Percentiles rank a stretch among this genome's conserved stretches.
phyloP scores from a whole-genome alignment of 2,888 invertebrate species.

The Parnassius orleans region DNA sequence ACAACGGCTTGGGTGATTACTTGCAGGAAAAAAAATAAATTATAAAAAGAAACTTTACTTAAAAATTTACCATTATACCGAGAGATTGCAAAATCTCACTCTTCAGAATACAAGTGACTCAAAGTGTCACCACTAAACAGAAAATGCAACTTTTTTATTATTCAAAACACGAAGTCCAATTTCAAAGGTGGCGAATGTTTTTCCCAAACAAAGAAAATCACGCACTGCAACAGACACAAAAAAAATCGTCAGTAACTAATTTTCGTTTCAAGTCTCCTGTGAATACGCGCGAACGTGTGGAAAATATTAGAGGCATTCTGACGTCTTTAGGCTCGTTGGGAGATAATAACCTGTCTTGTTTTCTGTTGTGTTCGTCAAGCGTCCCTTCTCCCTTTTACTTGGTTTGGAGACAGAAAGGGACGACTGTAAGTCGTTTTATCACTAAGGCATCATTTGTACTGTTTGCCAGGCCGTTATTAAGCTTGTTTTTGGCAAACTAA shows the following conservation, averaged over 20 bases:
- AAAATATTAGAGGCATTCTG: slow-evolving; percentile 73
- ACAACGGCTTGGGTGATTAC: slow-evolving; percentile 24
- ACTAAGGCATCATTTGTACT: slow-evolving; percentile 77
- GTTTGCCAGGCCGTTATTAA: slow-evolving; percentile 76
- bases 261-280: slow-evolving; percentile 75
- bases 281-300: slow-evolving; percentile 77
- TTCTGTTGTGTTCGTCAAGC: slow-evolving; percentile 65
- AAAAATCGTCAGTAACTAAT: slow-evolving; percentile 78
- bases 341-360: slow-evolving; percentile 79
- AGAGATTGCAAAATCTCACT: slow-evolving; percentile 11
- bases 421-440: slow-evolving; percentile 61
- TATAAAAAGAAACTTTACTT: slow-evolving; percentile 21
- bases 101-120: slow-evolving; percentile 31
- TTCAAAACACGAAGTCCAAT: slow-evolving; percentile 72
- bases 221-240: slow-evolving; percentile 70
- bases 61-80: slow-evolving; percentile 1
- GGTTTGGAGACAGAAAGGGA: slow-evolving; percentile 48
- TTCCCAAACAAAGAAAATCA: slow-evolving; percentile 78
- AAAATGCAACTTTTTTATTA: slow-evolving; percentile 52
- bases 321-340: slow-evolving; percentile 66
- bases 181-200: slow-evolving; percentile 74
- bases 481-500: slow-evolving; percentile 76
- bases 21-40: slow-evolving; percentile 24
- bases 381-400: slow-evolving; percentile 45
- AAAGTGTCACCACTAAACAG: slow-evolving; percentile 35